phyloP scores from a whole-genome alignment of 2,113 vertebrate species.

The Pao palembangensis region DNA sequence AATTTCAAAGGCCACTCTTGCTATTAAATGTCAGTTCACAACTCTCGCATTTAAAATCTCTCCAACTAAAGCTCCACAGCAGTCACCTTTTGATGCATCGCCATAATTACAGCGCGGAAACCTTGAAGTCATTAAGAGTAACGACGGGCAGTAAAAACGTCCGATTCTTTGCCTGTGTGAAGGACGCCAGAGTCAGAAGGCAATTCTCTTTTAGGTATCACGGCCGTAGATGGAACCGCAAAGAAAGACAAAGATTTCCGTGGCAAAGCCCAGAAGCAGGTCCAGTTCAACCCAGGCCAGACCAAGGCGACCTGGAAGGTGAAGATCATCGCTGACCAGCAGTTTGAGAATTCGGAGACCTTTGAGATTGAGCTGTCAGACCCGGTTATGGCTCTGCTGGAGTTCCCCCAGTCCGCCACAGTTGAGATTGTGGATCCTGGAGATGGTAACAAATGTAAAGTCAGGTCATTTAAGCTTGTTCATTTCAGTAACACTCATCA shows the following conservation, averaged over 20 bases:
- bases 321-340: constrained; percentile 80
- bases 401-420: constrained; percentile 74
- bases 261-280: constrained; percentile 79
- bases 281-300: constrained; percentile 85
- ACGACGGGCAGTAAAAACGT: too few relatives aligned
- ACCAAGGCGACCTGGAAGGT: constrained; percentile 80
- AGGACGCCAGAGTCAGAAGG: constrained; percentile 15
- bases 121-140: too few relatives aligned
- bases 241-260: constrained; percentile 83
- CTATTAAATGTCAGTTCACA: constrained; percentile 28
- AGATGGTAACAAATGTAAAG: constrained; percentile 71
- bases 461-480: neutral
- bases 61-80: constrained; percentile 1
- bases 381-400: constrained; percentile 81
- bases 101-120: neutral
- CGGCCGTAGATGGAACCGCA: constrained; percentile 81
- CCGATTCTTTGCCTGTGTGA: neutral
- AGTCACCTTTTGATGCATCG: neutral
- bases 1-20: constrained; percentile 30
- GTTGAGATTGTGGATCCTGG: constrained; percentile 85
- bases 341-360: constrained; percentile 83
- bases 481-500: neutral
- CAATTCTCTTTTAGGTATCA: constrained; percentile 69
- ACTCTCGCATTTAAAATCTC: constrained; percentile 1
- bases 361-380: constrained; percentile 84